Base-by-base conservation (phyloP, 1,140 invertebrate species). In the Bombus impatiens region DNA sequence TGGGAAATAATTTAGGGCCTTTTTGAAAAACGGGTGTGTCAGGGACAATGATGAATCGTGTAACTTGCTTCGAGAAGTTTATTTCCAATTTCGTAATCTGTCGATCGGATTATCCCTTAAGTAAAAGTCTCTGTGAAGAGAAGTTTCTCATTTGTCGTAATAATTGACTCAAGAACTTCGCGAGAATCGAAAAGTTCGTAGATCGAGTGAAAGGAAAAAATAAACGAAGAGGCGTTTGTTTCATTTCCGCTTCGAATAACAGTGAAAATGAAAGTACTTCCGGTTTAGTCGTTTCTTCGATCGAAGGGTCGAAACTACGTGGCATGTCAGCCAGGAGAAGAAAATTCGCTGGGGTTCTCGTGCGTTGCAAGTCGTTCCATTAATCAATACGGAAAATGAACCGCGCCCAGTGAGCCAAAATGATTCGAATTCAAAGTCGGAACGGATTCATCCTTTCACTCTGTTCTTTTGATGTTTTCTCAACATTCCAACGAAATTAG, bases 361-460 rank as follows among this genome's bases (percentile, higher is more conserved):
- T 12, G 40, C n/a, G 28, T 42, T 37, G 53, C 76, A 32, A 67
- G 28, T 65, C 62, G n/a, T 32, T 78, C 59, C 40, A 67, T 78
- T 78, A 65, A 65, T 78, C 59, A 78, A 78, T 59, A 65, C 18
- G 37, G 57, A 42, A 65, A 78, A 67, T 40, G 77, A 78, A 67
- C 37, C 18, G 59, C 59, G 57, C 40, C n/a, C 59, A 40, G 35
- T 78, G 28, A 62, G 37, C 28, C 37, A 57, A 35, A n/a, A 62
- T 62, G 35, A 59, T 78, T 40, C 28, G 53, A 78, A 78, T 78
- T 78, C 37, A 78, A 37, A 78, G 53, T 40, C 53, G 8, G 35
- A n/a, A 37, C 18, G 28, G 15, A 62, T 78, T 78, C 28, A 32
- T 42, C 37, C 13, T 2, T 5, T 2, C 53, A n/a, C 15, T n/a